Evolutionary conservation across 2,797 vertebrate genomes (phyloP).

Genomic region (Pangasius sanitwongsei): DNA sequence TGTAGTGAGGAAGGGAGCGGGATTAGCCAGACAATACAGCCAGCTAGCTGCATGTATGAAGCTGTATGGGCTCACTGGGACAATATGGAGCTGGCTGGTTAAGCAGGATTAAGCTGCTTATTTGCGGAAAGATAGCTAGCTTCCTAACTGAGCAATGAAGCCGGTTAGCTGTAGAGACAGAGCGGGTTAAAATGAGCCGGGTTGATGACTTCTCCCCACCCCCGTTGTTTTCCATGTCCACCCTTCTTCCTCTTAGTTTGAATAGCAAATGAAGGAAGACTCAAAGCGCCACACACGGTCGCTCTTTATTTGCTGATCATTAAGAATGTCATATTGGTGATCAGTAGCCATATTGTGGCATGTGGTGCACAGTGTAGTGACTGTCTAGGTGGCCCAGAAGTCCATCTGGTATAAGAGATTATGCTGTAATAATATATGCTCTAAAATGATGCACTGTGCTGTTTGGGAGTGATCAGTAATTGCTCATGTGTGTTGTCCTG

Average conservation of each 20-base stretch:
- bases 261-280: slow-evolving; percentile 34
- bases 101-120: slow-evolving; percentile 65
- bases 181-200: slow-evolving; percentile 43
- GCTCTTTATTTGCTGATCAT: background rate
- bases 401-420: background rate
- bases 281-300: background rate
- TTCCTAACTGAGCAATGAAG: background rate
- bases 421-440: background rate
- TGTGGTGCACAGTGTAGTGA: background rate
- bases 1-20: slow-evolving; percentile 35
- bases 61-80: slow-evolving; percentile 52
- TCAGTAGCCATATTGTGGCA: slow-evolving; percentile 10
- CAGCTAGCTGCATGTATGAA: slow-evolving; percentile 49
- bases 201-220: slow-evolving; percentile 46
- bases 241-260: slow-evolving; percentile 55
- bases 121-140: background rate
- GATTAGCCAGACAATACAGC: slow-evolving; percentile 64
- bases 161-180: background rate
- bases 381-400: background rate
- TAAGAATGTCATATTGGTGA: slow-evolving; percentile 2
- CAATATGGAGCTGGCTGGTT: slow-evolving; percentile 34
- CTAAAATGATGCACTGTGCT: background rate
- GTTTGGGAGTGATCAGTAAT: background rate
- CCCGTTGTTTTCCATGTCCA: slow-evolving; percentile 57
- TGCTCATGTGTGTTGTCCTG: background rate